These are phyloP conservation scores for Clarias macrocephalus DNA, from an alignment of 2,113 vertebrate species.

Conservation along the genomic window DNA sequence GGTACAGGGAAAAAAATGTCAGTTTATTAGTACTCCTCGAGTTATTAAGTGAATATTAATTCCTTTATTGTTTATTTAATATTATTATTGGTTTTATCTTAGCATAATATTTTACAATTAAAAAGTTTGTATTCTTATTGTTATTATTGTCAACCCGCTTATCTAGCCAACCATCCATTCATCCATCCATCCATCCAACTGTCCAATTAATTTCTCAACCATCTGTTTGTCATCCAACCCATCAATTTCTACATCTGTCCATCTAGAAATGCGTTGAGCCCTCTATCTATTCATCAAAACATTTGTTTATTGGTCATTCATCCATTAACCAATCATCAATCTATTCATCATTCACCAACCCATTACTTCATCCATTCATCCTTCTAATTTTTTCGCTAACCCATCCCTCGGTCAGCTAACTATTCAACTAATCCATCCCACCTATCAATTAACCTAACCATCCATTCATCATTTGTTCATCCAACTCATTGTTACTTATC, in stretches of 20 bases:
- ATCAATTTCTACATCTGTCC: background rate
- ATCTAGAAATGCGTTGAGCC: background rate
- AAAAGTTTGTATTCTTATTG: background rate
- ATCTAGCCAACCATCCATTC: background rate
- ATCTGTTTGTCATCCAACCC: background rate
- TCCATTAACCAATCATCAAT: background rate
- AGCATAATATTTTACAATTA: background rate
- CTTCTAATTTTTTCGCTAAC: no score
- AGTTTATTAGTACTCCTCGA: no score
- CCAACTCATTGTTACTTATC: background rate
- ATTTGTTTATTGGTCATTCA: background rate
- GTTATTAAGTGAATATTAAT: background rate
- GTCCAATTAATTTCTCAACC: background rate
- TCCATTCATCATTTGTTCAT: background rate
- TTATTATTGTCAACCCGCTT: background rate
- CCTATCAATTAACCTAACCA: background rate
- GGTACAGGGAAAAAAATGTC: background rate
- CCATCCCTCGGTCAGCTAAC: background rate
- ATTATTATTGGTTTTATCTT: background rate
- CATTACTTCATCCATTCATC: background rate
- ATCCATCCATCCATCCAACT: background rate
- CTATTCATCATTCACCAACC: background rate
- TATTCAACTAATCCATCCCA: background rate
- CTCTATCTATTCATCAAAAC: background rate
- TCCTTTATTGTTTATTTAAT: background rate